Percentiles rank a stretch among this genome's conserved stretches.
Evolutionary conservation across 1,140 invertebrate genomes (phyloP).

Genomic region (Drosophila lowei): DNA sequence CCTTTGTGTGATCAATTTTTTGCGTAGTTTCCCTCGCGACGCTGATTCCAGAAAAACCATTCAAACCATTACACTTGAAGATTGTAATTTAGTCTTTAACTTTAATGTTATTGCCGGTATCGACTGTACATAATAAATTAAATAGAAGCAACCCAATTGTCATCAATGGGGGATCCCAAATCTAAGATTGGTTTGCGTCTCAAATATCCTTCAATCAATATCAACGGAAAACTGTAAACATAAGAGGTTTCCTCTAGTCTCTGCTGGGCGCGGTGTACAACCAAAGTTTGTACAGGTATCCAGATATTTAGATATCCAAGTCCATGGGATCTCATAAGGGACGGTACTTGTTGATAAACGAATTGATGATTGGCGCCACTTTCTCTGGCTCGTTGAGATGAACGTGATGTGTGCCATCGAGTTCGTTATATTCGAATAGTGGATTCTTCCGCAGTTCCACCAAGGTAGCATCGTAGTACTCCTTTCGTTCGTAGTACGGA

Average conservation of each 20-base stretch:
- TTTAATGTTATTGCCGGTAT: conserved; percentile 75
- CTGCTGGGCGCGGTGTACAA: neutral
- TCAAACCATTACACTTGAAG: conserved; percentile 51
- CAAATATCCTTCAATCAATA: conserved; percentile 31
- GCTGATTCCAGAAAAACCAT: conserved; percentile 58
- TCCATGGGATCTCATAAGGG: conserved; percentile 39
- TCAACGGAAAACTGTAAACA: conserved; percentile 7
- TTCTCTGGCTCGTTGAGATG: conserved; percentile 88
- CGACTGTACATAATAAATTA: conserved; percentile 76
- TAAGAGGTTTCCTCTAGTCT: conserved; percentile 1
- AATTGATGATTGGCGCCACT: conserved; percentile 85
- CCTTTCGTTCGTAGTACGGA: conserved; percentile 84
- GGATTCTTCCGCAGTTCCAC: conserved; percentile 84
- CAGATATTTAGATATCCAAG: conserved; percentile 8
- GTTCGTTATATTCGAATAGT: conserved; percentile 86
- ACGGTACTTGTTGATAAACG: conserved; percentile 85
- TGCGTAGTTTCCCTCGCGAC: conserved; percentile 52
- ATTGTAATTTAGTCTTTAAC: conserved; percentile 64
- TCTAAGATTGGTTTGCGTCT: conserved; percentile 3
- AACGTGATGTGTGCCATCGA: conserved; percentile 90
- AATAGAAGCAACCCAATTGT: conserved; percentile 60
- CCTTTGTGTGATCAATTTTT: conserved; percentile 43
- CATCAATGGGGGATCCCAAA: neutral
- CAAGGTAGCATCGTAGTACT: conserved; percentile 84
- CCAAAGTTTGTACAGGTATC: conserved; percentile 19